Base-by-base conservation (phyloP, 1,140 invertebrate species). In the Drosophila willistoni region DNA sequence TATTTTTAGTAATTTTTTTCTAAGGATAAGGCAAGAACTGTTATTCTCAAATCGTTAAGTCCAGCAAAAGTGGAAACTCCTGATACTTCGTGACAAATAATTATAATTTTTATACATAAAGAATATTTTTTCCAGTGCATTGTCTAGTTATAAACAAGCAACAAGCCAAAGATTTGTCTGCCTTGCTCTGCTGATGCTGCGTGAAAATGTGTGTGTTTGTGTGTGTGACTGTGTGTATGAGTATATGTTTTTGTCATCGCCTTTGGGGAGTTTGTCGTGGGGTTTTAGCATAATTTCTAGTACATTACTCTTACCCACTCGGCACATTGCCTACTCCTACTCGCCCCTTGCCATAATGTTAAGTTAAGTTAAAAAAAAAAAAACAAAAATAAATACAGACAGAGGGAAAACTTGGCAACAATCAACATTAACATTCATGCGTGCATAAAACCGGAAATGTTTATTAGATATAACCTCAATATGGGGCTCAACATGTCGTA, bases 351-450 rank as follows among this genome's bases (percentile, higher is more conserved):
- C 77, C 67, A 73, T 56, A 57, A 70, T 70, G 70, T 71, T 68
- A 57, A 71, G 78, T 86, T 74, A 66, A 51, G 17, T 22, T 22
- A 51, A 51, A 14, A 51, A 51, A 51, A 51, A 51, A 51, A 47
- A 22, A 22, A 9, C 2, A 51, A 47, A n/a, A 19, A 47, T 29
- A 29, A 29, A 29, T 29, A n/a, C 10, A 36, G 10, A 39, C 12
- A 39, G 36, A 44, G 17, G 44, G 44, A 79, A 85, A 85, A 85
- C 69, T 87, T 86, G 64, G 60, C 64, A 67, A 73, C 69, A 75
- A 79, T 87, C 69, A 67, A 42, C 79, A 89, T 85, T 81, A 87
- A 87, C 76, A 87, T 89, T 83, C 84, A 87, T 80, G 84, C 80
- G 73, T 87, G 79, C 84, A 79, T 67, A 59, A 69, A 71, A 59